Percentiles rank a stretch among this genome's conserved stretches.
These are phyloP conservation scores for Varecia variegata DNA, from an alignment of 2,797 vertebrate species.

Conservation along the genomic window DNA sequence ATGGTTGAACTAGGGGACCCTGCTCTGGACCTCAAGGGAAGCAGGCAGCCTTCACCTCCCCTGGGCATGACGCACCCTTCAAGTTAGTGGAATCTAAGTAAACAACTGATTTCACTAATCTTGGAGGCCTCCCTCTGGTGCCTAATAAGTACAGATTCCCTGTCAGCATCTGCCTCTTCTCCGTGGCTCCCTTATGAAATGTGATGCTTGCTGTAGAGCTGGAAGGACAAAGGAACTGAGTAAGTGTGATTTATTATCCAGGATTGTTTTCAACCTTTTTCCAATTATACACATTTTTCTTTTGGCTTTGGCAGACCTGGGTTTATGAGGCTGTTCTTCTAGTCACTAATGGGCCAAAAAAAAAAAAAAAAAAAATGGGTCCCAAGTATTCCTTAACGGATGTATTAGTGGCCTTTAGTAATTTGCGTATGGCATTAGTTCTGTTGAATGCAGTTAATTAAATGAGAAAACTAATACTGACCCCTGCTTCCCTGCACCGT, in stretches of 20 bases:
- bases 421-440: slow-evolving; percentile 33
- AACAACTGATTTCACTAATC: slow-evolving; percentile 68
- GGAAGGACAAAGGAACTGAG: slow-evolving; percentile 59
- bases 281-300: slow-evolving; percentile 69
- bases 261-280: slow-evolving; percentile 70
- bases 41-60: not conserved
- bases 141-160: slow-evolving; percentile 71
- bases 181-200: slow-evolving; percentile 68
- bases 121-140: slow-evolving; percentile 69
- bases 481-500: not conserved
- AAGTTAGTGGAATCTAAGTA: slow-evolving; percentile 65
- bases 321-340: slow-evolving; percentile 63
- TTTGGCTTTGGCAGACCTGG: slow-evolving; percentile 64
- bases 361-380: slow-evolving; percentile 35
- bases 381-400: slow-evolving; percentile 54
- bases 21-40: slow-evolving; percentile 54
- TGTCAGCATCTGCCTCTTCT: slow-evolving; percentile 51
- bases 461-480: slow-evolving; percentile 11
- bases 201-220: slow-evolving; percentile 39
- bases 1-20: slow-evolving; percentile 68
- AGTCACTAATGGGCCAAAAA: slow-evolving; percentile 55
- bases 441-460: slow-evolving; percentile 48
- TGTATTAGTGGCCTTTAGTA: slow-evolving; percentile 22
- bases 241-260: slow-evolving; percentile 72
- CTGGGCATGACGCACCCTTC: slow-evolving; percentile 53